phyloP scores from a whole-genome alignment of 2,797 vertebrate genomes.

The Macropodus opercularis region DNA sequence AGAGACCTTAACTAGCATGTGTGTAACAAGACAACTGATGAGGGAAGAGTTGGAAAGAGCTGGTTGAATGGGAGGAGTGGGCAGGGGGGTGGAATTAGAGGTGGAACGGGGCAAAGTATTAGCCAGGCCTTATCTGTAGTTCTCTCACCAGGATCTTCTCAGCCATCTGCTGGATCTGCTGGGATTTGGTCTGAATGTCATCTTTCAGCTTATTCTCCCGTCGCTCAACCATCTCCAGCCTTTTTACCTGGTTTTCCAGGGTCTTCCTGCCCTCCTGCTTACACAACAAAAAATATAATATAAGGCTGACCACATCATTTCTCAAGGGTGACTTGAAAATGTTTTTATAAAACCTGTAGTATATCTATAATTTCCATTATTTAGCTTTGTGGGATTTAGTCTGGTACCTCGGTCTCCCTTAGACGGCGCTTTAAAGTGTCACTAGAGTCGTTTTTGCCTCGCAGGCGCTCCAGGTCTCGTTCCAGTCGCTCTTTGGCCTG shows the following conservation, averaged over 20 bases:
- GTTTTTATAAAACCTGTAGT: neutral
- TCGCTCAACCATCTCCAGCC: constrained; percentile 95
- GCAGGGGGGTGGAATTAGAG: constrained; percentile 46
- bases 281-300: constrained; percentile 41
- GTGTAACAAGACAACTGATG: constrained; percentile 28
- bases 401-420: constrained; percentile 90
- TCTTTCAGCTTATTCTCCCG: constrained; percentile 93
- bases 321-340: neutral
- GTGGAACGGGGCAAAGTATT: constrained; percentile 52
- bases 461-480: constrained; percentile 92
- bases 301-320: constrained; percentile 25
- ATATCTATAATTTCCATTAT: neutral
- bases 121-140: constrained; percentile 61
- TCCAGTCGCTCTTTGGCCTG: constrained; percentile 95
- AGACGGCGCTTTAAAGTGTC: constrained; percentile 94
- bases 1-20: constrained; percentile 27
- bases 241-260: constrained; percentile 97
- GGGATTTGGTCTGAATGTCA: constrained; percentile 89
- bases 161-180: constrained; percentile 99
- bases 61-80: constrained; percentile 30
- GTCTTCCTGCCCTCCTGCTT: constrained; percentile 95
- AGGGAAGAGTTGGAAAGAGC: constrained; percentile 18
- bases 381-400: constrained; percentile 25
- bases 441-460: constrained; percentile 90
- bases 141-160: constrained; percentile 92